A percentile compares a stretch with the other conserved stretches of the same genome.
phyloP scores from a whole-genome alignment of 2,113 vertebrate species.

The Narcine bancroftii region DNA sequence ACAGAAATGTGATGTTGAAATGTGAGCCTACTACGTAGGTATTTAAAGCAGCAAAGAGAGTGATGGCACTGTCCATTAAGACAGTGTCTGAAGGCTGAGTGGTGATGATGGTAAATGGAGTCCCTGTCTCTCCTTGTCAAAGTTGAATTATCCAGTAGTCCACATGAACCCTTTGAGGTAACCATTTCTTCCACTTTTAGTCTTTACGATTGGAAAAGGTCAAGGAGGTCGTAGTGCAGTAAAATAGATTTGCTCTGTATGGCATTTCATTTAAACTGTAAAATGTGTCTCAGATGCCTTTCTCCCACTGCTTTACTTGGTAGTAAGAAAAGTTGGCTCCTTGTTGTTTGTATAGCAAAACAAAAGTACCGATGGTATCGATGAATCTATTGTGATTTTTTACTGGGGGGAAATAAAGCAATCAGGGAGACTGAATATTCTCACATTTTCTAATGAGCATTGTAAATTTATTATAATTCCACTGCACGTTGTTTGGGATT shows the following conservation, averaged over 20 bases:
- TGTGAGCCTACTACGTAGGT: neutral
- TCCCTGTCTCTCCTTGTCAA: neutral
- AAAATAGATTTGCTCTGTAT: neutral
- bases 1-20: neutral
- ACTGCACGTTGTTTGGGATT: neutral
- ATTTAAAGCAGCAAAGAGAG: neutral
- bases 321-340: neutral
- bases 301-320: too few species aligned
- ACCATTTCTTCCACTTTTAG: neutral
- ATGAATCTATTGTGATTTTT: neutral
- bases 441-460: neutral
- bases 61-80: neutral
- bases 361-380: neutral
- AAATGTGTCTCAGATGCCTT: neutral
- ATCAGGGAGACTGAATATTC: neutral
- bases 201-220: neutral
- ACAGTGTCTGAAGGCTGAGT: neutral
- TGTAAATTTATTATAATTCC: neutral
- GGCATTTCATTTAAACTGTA: neutral
- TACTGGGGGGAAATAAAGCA: neutral
- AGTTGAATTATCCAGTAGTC: neutral
- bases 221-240: neutral
- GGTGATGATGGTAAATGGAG: too few species aligned
- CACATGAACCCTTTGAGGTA: neutral
- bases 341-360: neutral